phyloP scores from a whole-genome alignment of 1,140 invertebrate species.

The Drosophila biarmipes region DNA sequence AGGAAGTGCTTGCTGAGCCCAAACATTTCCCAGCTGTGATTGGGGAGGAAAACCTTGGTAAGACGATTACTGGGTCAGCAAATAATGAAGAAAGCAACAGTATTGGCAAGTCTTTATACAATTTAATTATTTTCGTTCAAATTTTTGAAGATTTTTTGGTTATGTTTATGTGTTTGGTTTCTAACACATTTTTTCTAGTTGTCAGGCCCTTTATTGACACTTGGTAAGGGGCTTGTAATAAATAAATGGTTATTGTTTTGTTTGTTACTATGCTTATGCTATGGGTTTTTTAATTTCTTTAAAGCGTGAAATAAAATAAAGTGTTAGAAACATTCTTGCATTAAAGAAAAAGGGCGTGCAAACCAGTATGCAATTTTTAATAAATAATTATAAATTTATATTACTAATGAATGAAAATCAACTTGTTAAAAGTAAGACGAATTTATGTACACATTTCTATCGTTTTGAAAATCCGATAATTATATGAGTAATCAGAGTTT shows the following conservation, averaged over 20 bases:
- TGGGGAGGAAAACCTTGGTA: conserved; percentile 59
- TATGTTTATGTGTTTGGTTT: conserved; percentile 4
- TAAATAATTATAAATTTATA: too few relatives aligned
- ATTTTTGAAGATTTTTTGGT: conserved; percentile 16
- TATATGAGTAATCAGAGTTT: too few relatives aligned
- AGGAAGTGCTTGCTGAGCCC: conserved; percentile 16
- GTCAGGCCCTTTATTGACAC: conserved; percentile 5
- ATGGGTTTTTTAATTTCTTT: too few relatives aligned
- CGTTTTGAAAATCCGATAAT: too few relatives aligned
- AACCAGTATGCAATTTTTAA: too few relatives aligned
- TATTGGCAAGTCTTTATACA: conserved; percentile 73
- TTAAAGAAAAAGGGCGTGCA: too few relatives aligned
- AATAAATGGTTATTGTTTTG: conserved; percentile 2
- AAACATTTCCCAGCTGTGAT: conserved; percentile 70
- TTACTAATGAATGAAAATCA: too few relatives aligned
- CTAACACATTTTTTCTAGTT: conserved; percentile 2
- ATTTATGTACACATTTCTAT: too few relatives aligned
- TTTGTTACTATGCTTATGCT: too few relatives aligned
- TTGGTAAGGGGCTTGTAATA: neutral
- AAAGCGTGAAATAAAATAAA: too few relatives aligned
- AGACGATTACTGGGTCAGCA: conserved; percentile 7
- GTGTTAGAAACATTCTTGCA: too few relatives aligned
- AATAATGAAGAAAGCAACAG: conserved; percentile 73
- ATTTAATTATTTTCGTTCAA: conserved; percentile 17
- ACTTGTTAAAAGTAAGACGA: too few relatives aligned